These are phyloP conservation scores for Tetramorium parvispinum DNA, from an alignment of 1,140 invertebrate species.

Conservation along the genomic window DNA sequence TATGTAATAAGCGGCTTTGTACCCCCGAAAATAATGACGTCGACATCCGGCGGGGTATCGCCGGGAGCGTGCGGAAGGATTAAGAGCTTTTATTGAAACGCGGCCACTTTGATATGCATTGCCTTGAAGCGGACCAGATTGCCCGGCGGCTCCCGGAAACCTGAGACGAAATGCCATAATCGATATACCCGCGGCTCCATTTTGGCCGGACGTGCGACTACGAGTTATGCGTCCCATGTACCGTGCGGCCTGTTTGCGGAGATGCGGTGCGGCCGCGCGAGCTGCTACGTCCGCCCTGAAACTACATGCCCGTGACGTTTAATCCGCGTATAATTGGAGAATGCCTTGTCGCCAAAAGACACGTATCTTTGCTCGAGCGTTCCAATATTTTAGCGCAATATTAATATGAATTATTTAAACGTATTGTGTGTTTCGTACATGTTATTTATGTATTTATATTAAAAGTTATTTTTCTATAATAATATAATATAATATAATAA, in stretches of 20 bases:
- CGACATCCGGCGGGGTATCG: background rate
- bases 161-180: constrained; percentile 60
- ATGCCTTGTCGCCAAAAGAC: background rate
- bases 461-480: background rate
- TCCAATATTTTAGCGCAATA: background rate
- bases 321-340: constrained; percentile 36
- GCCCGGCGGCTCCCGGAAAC: constrained; percentile 33
- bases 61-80: background rate
- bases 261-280: constrained; percentile 14
- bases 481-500: too few relatives aligned
- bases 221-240: constrained; percentile 46
- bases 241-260: constrained; percentile 55
- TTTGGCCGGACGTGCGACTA: constrained; percentile 57
- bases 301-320: constrained; percentile 32
- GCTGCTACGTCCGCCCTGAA: constrained; percentile 10
- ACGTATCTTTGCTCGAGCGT: background rate
- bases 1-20: constrained; percentile 9
- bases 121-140: constrained; percentile 18
- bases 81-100: constrained; percentile 51
- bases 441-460: background rate
- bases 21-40: constrained; percentile 3
- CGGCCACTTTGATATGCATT: constrained; percentile 53
- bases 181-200: constrained; percentile 55
- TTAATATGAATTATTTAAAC: background rate
- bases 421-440: background rate